Conservation (phyloP, 92 coral and sea anemone genomes). For the Zoanthus sansibaricus region DNA sequence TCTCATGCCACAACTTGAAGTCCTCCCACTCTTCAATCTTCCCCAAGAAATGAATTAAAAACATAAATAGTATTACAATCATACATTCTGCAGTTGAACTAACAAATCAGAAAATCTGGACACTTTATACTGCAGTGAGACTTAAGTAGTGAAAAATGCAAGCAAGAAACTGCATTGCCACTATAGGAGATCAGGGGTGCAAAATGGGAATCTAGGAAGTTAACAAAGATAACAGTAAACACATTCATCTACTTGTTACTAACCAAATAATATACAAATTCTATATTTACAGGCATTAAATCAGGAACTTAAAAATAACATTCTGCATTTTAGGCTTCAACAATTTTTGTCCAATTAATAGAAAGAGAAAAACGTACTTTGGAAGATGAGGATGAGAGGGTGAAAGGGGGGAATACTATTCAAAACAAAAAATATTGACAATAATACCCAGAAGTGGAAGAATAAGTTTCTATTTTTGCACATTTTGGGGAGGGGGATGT, state of each 20-base stretch:
- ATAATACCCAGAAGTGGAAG: neutral
- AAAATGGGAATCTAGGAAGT: neutral
- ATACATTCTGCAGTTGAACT: neutral
- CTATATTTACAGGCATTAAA: no score
- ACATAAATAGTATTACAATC: neutral
- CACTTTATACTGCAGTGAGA: neutral
- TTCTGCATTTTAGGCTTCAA: conserved; percentile 7
- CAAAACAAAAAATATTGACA: conserved; percentile 13
- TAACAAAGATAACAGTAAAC: neutral
- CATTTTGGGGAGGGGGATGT: neutral
- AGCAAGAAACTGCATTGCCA: neutral
- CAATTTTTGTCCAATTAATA: conserved; percentile 6
- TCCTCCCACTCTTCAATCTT: conserved; percentile 43
- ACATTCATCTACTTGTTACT: neutral
- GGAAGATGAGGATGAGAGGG: conserved; percentile 1
- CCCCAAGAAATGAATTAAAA: neutral
- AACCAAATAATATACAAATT: no score
- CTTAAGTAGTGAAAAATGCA: no score
- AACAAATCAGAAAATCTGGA: neutral
- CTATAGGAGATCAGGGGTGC: neutral
- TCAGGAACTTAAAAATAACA: neutral
- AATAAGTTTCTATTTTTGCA: neutral
- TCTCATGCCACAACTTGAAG: conserved; percentile 48
- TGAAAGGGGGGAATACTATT: neutral
- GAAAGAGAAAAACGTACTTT: neutral